A percentile compares a stretch with the other conserved stretches of the same genome.
Evolutionary conservation across 2,113 vertebrate genomes (phyloP).

Genomic region (Melanotaenia duboulayi): DNA sequence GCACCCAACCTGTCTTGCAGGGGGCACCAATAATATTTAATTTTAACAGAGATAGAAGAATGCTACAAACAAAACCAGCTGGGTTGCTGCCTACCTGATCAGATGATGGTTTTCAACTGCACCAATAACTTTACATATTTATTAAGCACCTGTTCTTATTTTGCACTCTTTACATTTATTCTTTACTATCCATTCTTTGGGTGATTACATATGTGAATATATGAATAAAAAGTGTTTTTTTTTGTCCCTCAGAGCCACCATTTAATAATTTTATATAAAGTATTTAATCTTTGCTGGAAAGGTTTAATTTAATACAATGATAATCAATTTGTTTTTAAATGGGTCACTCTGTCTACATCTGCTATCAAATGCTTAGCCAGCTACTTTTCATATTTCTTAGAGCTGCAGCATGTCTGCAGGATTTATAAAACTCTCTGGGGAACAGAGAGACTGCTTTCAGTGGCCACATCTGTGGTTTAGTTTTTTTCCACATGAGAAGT

Average conservation of each 20-base stretch:
- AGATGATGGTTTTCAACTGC: neutral
- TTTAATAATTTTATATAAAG: constrained; percentile 1
- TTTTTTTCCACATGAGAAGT: constrained; percentile 40
- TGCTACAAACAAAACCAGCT: neutral
- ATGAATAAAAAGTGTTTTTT: neutral
- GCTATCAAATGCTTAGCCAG: constrained; percentile 38
- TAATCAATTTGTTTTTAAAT: constrained; percentile 23
- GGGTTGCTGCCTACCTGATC: neutral
- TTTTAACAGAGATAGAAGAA: no score
- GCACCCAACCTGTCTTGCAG: no score
- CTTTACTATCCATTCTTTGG: neutral
- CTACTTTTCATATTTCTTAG: constrained; percentile 35
- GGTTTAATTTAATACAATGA: constrained; percentile 1
- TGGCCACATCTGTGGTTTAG: constrained; percentile 52
- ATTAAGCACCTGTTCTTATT: neutral
- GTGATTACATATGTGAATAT: no score
- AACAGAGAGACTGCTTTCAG: constrained; percentile 42
- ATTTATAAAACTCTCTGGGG: constrained; percentile 52
- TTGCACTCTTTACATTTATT: neutral
- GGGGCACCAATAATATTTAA: no score
- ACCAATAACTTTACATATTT: neutral
- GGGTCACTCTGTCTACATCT: constrained; percentile 10
- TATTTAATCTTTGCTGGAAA: constrained; percentile 5
- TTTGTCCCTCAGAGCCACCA: neutral
- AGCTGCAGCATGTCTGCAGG: constrained; percentile 24